phyloP scores from a whole-genome alignment of 2,113 vertebrate species.

The Chlamydotis undulata region DNA sequence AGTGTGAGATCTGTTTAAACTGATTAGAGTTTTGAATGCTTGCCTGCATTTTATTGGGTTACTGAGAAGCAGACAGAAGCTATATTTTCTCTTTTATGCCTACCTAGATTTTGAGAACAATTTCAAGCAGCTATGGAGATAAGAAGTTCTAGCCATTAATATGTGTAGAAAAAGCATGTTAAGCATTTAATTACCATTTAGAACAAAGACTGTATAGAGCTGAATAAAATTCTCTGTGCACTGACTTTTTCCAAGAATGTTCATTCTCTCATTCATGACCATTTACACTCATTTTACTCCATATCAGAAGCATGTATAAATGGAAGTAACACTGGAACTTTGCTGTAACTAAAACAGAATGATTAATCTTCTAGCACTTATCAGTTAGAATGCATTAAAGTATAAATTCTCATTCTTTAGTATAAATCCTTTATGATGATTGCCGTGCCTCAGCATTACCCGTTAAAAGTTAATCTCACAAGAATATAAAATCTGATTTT shows the following conservation, averaged over 20 bases:
- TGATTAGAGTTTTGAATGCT: slow-evolving; percentile 13
- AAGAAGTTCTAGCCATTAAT: not conserved
- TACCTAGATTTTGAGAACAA: slow-evolving; percentile 41
- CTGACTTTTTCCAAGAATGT: not conserved
- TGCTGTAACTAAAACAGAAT: not conserved
- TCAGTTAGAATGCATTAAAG: not conserved
- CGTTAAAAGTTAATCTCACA: not conserved
- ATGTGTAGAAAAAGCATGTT: not conserved
- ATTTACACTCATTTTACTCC: not conserved
- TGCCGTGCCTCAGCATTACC: not conserved
- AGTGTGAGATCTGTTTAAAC: slow-evolving; percentile 42
- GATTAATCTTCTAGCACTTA: not conserved
- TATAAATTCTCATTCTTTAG: slow-evolving; percentile 5
- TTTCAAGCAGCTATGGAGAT: slow-evolving; percentile 11
- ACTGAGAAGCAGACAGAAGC: not conserved
- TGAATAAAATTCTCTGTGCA: not conserved
- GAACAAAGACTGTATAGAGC: slow-evolving; percentile 4
- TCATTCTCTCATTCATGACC: slow-evolving; percentile 9
- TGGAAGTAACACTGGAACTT: not conserved
- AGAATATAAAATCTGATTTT: not conserved
- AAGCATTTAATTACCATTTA: slow-evolving; percentile 37
- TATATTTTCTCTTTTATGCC: slow-evolving; percentile 16
- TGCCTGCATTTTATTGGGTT: slow-evolving; percentile 12
- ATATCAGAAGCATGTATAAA: not conserved
- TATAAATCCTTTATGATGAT: not conserved